Base-by-base conservation (phyloP, 1,140 invertebrate species). In the Drosophila kohkoa region DNA sequence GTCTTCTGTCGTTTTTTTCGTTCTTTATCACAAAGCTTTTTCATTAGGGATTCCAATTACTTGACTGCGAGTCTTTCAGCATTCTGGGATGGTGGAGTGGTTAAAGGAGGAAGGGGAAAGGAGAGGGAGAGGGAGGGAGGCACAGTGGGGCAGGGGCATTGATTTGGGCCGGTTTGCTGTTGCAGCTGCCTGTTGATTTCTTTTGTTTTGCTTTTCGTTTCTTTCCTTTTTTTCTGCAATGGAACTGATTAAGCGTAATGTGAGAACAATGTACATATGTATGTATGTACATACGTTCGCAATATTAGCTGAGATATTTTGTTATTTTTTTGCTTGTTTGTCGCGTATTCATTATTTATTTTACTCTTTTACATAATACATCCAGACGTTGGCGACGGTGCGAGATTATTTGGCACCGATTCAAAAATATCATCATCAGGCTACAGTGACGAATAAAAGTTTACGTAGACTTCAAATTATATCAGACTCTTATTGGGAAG, bases 241-340 rank as follows among this genome's bases (percentile, higher is more conserved):
- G 38, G 55, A 77, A 83, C 80, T 83, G 83, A 87, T 88, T 77
- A 80, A 79, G 80, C 78, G 81, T 81, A 90, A 83, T 88, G 60
- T 79, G 85, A 90, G 85, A 58, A 55, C 46, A 68, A 46, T 55
- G 38, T 20, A 41, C 20, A 25, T 25, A 25, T 3, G 0, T 4
- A 25, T 3, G 3, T 20, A 20, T 3, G 0, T 25, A 25, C 20
- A 25, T 25, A 25, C 49, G 30, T 57, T 54, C 66, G 52, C 68
- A 49, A 71, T 70, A 81, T 75, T 74, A 54, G 57, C 67, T 72
- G 69, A 11, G 45, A 72, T 49, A 52, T 71, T 64, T 64, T 1
- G 11, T 52, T 46, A 41, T 57, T 65, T 0, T 3, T 38, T 38
- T 38, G 7, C 35, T 8, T 10, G 35, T 8, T 38, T 38, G 35